Conservation (phyloP, 2,113 vertebrate genomes). For the Tretioscincus oriximinensis region DNA sequence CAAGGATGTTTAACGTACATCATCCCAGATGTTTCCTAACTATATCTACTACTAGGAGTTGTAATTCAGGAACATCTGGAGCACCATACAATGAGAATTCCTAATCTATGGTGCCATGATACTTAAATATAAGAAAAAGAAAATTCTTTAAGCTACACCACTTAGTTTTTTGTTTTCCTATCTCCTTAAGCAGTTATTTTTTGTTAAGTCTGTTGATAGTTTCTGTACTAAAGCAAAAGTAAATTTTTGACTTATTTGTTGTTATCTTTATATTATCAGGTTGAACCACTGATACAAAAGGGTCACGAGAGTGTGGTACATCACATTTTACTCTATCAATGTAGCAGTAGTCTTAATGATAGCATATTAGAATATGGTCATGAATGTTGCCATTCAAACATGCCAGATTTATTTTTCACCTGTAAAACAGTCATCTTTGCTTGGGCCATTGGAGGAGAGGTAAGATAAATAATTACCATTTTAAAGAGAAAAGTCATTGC, state of each 20-base stretch:
- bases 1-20: too few species aligned
- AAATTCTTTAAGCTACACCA: too few species aligned
- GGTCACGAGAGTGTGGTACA: conserved; percentile 84
- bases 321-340: conserved; percentile 87
- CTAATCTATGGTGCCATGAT: too few species aligned
- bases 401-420: conserved; percentile 84
- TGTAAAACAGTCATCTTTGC: conserved; percentile 86
- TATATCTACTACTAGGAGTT: too few species aligned
- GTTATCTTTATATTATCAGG: conserved; percentile 62
- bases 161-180: too few species aligned
- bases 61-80: too few species aligned
- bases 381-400: conserved; percentile 88
- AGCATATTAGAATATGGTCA: conserved; percentile 77
- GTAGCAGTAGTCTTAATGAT: conserved; percentile 78
- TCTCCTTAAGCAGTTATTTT: background rate
- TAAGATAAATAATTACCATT: conserved; percentile 51
- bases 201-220: background rate
- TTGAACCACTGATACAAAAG: conserved; percentile 83
- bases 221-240: conserved; percentile 6
- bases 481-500: background rate
- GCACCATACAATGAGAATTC: too few species aligned
- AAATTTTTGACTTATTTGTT: background rate
- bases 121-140: too few species aligned
- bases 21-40: too few species aligned
- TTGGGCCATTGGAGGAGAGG: conserved; percentile 90